Conservation (phyloP, 1,140 invertebrate genomes). For the Liolophura sinensis region DNA sequence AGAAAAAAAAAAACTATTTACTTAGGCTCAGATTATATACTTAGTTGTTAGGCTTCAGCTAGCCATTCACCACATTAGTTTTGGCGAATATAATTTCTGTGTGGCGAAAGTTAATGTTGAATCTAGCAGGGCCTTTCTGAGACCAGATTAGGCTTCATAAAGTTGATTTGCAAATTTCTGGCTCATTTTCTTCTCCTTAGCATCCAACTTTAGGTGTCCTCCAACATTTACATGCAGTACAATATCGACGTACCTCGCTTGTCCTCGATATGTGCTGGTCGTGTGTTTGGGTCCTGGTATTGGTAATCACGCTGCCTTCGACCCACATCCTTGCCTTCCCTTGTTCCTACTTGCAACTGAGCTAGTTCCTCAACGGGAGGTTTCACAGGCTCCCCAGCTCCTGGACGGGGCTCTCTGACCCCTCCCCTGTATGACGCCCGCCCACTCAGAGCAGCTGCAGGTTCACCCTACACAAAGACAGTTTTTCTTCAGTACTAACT, state of each 20-base stretch:
- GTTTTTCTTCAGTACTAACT: not conserved
- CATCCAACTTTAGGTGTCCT: too few relatives aligned
- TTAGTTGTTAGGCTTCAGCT: too few relatives aligned
- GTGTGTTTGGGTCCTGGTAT: conserved; percentile 26
- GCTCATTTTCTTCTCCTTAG: too few relatives aligned
- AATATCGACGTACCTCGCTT: conserved; percentile 29
- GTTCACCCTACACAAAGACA: conserved; percentile 14
- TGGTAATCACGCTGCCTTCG: conserved; percentile 7
- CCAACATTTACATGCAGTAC: not conserved
- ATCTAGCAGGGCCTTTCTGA: too few relatives aligned
- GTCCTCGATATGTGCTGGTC: conserved; percentile 35
- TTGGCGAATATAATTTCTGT: too few relatives aligned
- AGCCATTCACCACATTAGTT: too few relatives aligned
- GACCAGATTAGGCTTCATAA: too few relatives aligned
- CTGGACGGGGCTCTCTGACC: conserved; percentile 27
- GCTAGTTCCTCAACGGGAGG: conserved; percentile 28
- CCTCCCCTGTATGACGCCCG: conserved; percentile 37
- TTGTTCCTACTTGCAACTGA: conserved; percentile 25
- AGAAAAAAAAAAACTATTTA: too few relatives aligned
- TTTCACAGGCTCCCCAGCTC: conserved; percentile 16
- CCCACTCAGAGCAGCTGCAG: conserved; percentile 30
- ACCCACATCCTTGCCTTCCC: conserved; percentile 15
- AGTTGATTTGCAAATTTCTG: too few relatives aligned
- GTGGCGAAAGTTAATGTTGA: too few relatives aligned
- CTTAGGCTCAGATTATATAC: too few relatives aligned